phyloP scores from a whole-genome alignment of 2,113 vertebrate species.

The Tragelaphus imberbis region DNA sequence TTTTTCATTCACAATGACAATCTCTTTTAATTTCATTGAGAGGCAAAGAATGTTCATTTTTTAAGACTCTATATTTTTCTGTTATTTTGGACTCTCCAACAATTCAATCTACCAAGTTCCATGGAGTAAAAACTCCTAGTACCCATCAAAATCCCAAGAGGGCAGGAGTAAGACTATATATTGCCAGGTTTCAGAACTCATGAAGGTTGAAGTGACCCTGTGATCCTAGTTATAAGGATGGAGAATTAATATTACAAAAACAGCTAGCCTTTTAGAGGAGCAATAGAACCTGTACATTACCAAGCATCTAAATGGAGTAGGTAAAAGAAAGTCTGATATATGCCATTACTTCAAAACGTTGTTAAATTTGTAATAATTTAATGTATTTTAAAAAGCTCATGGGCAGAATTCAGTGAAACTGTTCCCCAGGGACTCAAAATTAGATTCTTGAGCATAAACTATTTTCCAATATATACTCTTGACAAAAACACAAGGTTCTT shows the following conservation, averaged over 20 bases:
- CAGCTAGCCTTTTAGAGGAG: background rate
- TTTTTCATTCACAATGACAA: conserved; percentile 24
- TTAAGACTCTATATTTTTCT: background rate
- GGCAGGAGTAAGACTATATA: background rate
- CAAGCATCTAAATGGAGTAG: background rate
- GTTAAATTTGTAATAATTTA: background rate
- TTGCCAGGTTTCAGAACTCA: background rate
- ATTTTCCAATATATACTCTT: background rate
- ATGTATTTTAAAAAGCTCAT: background rate
- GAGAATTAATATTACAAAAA: background rate
- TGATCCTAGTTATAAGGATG: background rate
- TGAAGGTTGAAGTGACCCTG: background rate
- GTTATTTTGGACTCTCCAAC: background rate
- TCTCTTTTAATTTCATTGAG: background rate
- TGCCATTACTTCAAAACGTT: background rate
- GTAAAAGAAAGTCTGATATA: background rate
- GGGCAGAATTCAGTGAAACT: background rate
- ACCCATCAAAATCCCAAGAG: background rate
- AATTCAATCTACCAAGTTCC: background rate
- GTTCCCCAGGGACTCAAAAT: background rate
- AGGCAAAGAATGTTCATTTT: background rate
- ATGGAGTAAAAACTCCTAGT: background rate
- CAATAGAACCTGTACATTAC: background rate
- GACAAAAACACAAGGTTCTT: background rate
- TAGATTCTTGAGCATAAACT: background rate